phyloP scores from a whole-genome alignment of 2,113 vertebrate species.

The Carlito syrichta region DNA sequence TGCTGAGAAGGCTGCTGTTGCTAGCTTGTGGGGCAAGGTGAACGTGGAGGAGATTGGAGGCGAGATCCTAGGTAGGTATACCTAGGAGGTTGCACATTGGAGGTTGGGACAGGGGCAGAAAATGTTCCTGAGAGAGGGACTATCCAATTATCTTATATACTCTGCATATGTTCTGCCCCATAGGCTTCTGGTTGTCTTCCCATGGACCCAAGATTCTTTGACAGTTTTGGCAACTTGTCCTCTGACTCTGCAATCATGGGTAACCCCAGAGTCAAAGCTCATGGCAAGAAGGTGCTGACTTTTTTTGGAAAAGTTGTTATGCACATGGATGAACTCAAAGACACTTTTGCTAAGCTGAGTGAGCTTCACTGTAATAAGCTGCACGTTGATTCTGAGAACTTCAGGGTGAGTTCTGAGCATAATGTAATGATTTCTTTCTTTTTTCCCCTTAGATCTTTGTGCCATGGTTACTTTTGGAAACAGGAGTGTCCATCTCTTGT shows the following conservation, averaged over 20 bases:
- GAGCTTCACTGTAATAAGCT: slow-evolving; percentile 89
- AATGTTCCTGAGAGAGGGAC: background rate
- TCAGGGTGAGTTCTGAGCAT: slow-evolving; percentile 62
- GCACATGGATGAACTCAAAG: slow-evolving; percentile 87
- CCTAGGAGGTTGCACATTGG: no score
- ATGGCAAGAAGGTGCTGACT: slow-evolving; percentile 84
- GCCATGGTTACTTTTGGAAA: background rate
- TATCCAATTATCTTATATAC: background rate
- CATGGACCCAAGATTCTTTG: slow-evolving; percentile 84
- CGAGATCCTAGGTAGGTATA: slow-evolving; percentile 71
- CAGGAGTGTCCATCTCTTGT: background rate
- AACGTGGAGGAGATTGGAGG: background rate
- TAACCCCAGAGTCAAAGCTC: slow-evolving; percentile 82
- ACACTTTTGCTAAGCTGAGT: slow-evolving; percentile 83
- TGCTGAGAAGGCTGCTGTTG: slow-evolving; percentile 68
- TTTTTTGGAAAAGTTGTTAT: slow-evolving; percentile 85
- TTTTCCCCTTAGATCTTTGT: background rate
- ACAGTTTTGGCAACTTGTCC: slow-evolving; percentile 85
- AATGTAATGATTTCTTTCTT: background rate
- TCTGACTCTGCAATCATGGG: slow-evolving; percentile 72
- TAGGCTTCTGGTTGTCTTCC: slow-evolving; percentile 85
- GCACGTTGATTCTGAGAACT: slow-evolving; percentile 89
- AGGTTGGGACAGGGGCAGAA: background rate
- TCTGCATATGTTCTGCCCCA: background rate
- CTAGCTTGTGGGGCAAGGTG: slow-evolving; percentile 64